Evolutionary conservation across 2,113 vertebrate genomes (phyloP).

Genomic region (Elachura formosa): DNA sequence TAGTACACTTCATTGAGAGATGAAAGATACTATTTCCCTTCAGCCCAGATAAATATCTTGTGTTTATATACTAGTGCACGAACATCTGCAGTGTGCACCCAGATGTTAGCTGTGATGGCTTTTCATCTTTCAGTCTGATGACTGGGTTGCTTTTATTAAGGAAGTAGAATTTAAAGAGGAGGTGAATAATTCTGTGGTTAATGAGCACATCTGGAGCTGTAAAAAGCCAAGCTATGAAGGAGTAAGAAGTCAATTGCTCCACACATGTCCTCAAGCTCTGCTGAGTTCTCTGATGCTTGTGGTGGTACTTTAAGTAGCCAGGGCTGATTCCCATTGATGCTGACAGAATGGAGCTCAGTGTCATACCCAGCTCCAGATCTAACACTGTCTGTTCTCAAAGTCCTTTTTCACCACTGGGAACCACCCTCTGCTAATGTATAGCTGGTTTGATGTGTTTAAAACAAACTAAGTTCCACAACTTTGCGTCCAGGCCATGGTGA

Average conservation of each 20-base stretch:
- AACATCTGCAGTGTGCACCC: background rate
- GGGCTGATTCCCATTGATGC: accelerated
- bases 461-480: background rate
- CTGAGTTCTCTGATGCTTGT: background rate
- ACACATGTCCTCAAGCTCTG: background rate
- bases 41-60: background rate
- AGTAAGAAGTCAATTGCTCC: background rate
- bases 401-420: background rate
- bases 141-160: background rate
- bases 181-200: background rate
- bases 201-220: background rate
- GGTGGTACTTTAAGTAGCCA: background rate
- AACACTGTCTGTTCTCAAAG: background rate
- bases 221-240: background rate
- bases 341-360: background rate
- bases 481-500: accelerated
- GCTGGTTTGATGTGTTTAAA: background rate
- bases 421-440: background rate
- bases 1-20: background rate
- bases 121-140: background rate
- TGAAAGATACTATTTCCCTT: background rate
- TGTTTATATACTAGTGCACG: background rate
- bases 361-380: background rate
- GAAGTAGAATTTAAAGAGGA: background rate
- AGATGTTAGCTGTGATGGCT: background rate